phyloP scores from a whole-genome alignment of 2,113 vertebrate species.

The Caloenas nicobarica region DNA sequence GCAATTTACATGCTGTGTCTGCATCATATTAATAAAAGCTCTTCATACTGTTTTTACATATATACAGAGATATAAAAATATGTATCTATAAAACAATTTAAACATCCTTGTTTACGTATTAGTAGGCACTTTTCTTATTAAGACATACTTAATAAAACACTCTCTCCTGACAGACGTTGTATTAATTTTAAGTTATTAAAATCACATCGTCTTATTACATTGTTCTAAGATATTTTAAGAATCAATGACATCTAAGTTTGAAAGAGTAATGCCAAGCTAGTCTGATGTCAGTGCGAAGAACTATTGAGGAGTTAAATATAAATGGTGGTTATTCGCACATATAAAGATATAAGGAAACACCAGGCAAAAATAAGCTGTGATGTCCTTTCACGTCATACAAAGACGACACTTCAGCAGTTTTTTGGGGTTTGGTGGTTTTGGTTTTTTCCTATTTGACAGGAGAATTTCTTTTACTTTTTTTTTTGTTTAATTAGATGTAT shows the following conservation, averaged over 20 bases:
- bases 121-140: neutral
- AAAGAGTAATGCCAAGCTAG: neutral
- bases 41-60: neutral
- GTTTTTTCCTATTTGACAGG: neutral
- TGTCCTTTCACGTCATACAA: neutral
- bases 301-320: neutral
- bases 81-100: neutral
- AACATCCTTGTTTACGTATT: neutral
- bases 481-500: neutral
- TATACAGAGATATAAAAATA: neutral
- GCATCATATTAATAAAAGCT: neutral
- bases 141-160: neutral
- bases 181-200: neutral
- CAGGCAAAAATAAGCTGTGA: neutral
- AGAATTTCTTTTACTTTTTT: neutral
- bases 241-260: neutral
- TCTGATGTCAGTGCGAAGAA: neutral
- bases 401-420: neutral
- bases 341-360: neutral
- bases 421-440: neutral
- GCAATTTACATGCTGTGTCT: neutral
- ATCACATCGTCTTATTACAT: neutral
- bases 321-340: neutral
- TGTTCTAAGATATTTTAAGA: neutral
- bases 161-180: fast-evolving